Percentiles rank a stretch among this genome's conserved stretches.
Conservation (phyloP, 2,888 invertebrate genomes). For the Metallyticus violacea region DNA sequence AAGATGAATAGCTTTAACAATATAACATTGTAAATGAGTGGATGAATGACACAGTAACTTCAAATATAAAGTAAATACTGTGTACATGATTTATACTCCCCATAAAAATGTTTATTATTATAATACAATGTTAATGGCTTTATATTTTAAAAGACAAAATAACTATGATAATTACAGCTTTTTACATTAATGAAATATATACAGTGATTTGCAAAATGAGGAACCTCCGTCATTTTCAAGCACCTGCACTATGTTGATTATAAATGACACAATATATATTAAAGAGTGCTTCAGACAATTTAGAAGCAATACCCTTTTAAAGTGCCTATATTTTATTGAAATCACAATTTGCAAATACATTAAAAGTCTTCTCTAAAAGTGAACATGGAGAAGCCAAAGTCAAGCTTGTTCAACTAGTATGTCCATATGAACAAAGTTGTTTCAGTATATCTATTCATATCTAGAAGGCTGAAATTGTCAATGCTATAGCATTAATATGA, state of each 20-base stretch:
- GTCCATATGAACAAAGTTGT: neutral
- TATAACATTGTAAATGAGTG: conserved; percentile 19
- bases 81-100: conserved; percentile 1
- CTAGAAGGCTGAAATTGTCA: neutral
- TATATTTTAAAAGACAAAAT: conserved; percentile 12
- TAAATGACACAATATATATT: neutral
- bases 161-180: neutral
- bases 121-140: neutral
- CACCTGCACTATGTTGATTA: neutral
- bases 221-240: neutral
- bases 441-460: neutral
- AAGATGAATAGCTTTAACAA: conserved; percentile 11
- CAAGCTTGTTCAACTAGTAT: neutral
- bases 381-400: neutral
- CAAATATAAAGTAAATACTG: conserved; percentile 17
- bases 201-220: neutral
- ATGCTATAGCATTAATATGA: too few relatives aligned
- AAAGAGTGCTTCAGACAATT: neutral
- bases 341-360: neutral
- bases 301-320: neutral
- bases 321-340: neutral
- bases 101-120: conserved; percentile 17
- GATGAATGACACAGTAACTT: conserved; percentile 14
- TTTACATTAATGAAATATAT: neutral
- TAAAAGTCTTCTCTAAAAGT: neutral